These are phyloP conservation scores for Pangasius macronema DNA, from an alignment of 2,797 vertebrate genomes.

Conservation along the genomic window DNA sequence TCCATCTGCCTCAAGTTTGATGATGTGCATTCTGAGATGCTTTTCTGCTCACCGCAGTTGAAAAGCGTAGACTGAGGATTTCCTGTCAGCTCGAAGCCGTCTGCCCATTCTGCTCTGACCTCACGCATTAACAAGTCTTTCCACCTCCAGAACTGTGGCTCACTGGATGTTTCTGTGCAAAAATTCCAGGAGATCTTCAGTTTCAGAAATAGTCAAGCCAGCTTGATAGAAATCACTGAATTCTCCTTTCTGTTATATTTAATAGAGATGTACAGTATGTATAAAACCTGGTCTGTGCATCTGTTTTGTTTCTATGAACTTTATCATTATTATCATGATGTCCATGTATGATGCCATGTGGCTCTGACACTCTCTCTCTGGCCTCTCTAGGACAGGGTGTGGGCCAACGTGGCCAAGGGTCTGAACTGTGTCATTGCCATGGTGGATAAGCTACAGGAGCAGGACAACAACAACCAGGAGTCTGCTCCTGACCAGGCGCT, in stretches of 20 bases:
- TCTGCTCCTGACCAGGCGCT: conserved; percentile 68
- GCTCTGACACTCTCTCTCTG: conserved; percentile 56
- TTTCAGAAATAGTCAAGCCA: neutral
- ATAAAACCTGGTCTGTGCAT: neutral
- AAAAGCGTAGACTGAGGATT: neutral
- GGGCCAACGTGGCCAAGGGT: conserved; percentile 93
- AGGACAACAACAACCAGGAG: conserved; percentile 71
- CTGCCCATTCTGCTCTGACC: neutral
- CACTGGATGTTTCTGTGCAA: neutral
- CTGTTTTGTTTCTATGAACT: neutral
- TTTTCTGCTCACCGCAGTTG: neutral
- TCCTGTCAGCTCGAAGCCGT: neutral
- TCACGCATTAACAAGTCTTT: neutral
- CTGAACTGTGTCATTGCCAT: conserved; percentile 94
- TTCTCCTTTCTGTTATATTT: neutral
- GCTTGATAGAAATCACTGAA: too few relatives aligned
- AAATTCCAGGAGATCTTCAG: neutral
- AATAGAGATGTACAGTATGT: neutral
- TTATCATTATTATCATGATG: neutral
- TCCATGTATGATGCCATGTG: neutral
- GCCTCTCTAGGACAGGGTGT: conserved; percentile 92
- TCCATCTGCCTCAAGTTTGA: neutral
- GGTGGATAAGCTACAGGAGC: conserved; percentile 91
- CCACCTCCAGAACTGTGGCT: neutral
- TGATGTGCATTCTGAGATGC: neutral